Conservation (phyloP, 2,797 vertebrate species). For the Acridotheres tristis region DNA sequence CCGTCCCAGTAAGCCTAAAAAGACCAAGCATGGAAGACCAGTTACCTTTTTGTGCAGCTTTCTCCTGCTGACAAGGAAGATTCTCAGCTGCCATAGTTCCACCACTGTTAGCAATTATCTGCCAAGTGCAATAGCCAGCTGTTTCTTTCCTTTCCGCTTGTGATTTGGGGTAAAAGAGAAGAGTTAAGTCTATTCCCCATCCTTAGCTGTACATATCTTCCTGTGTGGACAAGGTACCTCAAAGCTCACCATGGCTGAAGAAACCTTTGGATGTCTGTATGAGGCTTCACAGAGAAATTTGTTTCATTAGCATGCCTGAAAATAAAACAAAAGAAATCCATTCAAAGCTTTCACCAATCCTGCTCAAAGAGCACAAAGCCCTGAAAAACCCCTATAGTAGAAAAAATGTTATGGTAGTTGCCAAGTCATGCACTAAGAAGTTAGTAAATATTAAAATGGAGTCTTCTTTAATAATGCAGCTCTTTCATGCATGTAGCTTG, state of each 20-base stretch:
- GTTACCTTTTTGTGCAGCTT: not conserved
- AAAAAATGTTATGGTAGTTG: conserved; percentile 25
- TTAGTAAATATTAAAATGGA: conserved; percentile 62
- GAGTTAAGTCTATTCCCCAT: not conserved
- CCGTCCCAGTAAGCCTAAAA: not conserved
- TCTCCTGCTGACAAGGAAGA: not conserved
- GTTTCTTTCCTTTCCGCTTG: not conserved
- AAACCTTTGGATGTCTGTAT: not conserved
- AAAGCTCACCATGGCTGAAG: not conserved
- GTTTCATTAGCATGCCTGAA: conserved; percentile 36
- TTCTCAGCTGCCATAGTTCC: accelerated
- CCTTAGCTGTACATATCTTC: not conserved
- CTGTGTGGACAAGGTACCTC: not conserved
- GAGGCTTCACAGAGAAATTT: not conserved
- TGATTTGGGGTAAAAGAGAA: not conserved
- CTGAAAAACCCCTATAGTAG: not conserved
- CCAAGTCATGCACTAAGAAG: conserved; percentile 45
- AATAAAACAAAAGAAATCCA: conserved; percentile 53
- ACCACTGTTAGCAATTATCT: not conserved
- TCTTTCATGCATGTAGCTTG: conserved; percentile 19
- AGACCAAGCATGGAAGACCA: not conserved
- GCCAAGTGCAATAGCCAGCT: not conserved
- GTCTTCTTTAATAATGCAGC: conserved; percentile 8
- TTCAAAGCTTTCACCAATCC: not conserved
- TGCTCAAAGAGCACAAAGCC: conserved; percentile 35